These are phyloP conservation scores for Eriosoma lanigerum DNA, from an alignment of 1,140 invertebrate genomes.

Conservation along the genomic window DNA sequence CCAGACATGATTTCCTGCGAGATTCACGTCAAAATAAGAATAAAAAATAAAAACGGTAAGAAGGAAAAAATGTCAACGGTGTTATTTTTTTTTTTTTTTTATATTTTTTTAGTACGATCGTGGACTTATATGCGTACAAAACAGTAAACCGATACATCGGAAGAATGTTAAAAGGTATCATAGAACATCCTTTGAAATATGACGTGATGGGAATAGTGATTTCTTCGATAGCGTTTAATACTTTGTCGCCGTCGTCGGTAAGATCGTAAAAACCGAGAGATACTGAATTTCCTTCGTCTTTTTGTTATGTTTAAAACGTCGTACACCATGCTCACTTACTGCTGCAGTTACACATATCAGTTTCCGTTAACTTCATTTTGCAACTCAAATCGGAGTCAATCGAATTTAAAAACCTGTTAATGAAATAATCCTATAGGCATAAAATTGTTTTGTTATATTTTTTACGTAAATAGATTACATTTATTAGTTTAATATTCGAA, in stretches of 20 bases:
- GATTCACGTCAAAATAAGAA: neutral
- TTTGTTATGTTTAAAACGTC: neutral
- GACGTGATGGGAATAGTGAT: conserved; percentile 29
- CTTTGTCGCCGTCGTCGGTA: neutral
- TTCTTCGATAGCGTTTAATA: conserved; percentile 10
- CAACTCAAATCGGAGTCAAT: neutral
- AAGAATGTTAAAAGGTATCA: conserved; percentile 27
- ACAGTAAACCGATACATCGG: conserved; percentile 27
- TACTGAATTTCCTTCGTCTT: neutral
- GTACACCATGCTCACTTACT: neutral
- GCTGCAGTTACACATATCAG: neutral
- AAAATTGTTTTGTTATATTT: too few species aligned
- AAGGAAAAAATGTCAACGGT: neutral
- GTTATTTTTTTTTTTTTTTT: too few species aligned
- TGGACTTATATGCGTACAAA: neutral
- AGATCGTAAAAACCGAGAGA: neutral
- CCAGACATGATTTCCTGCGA: neutral
- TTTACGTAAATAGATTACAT: too few species aligned
- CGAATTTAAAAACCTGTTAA: neutral
- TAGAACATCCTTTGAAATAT: conserved; percentile 35
- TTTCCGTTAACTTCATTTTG: conserved; percentile 6
- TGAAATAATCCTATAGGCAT: too few species aligned
- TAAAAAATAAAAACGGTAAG: neutral
- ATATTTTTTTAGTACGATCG: neutral
- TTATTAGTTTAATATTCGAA: too few species aligned